These are phyloP conservation scores for Iphiclides podalirius DNA, from an alignment of 2,888 invertebrate species.

Conservation along the genomic window DNA sequence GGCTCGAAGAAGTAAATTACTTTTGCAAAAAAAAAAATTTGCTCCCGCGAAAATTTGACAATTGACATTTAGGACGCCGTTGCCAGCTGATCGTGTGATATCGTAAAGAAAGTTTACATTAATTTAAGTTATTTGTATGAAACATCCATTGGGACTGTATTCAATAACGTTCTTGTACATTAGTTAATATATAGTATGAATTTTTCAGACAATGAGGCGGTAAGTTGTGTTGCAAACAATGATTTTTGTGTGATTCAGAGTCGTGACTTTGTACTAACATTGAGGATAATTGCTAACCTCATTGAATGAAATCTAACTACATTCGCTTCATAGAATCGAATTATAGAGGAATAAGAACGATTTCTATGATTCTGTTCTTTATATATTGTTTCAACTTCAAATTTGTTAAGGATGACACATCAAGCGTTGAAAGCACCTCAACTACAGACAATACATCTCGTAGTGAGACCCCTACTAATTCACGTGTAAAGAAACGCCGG, in stretches of 20 bases:
- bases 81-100: slow-evolving; percentile 41
- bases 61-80: slow-evolving; percentile 43
- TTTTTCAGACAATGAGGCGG: slow-evolving; percentile 73
- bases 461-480: slow-evolving; percentile 89
- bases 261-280: slow-evolving; percentile 33
- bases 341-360: too few relatives aligned
- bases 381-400: slow-evolving; percentile 9
- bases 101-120: slow-evolving; percentile 16
- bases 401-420: slow-evolving; percentile 83
- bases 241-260: slow-evolving; percentile 26
- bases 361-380: too few relatives aligned
- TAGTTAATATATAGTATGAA: slow-evolving; percentile 47
- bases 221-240: slow-evolving; percentile 44
- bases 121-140: slow-evolving; percentile 25
- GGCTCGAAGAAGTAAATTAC: too few relatives aligned
- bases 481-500: slow-evolving; percentile 77
- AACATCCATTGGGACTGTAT: slow-evolving; percentile 16
- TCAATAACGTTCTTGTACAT: slow-evolving; percentile 9
- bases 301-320: background rate
- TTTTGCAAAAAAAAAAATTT: too few relatives aligned
- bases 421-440: slow-evolving; percentile 89
- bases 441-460: slow-evolving; percentile 89
- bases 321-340: too few relatives aligned
- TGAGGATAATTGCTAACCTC: slow-evolving; percentile 20
- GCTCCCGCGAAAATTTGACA: slow-evolving; percentile 64